Percentiles rank a stretch among this genome's conserved stretches.
Evolutionary conservation across 2,797 vertebrate genomes (phyloP).

Genomic region (Acanthurus leucopareius): DNA sequence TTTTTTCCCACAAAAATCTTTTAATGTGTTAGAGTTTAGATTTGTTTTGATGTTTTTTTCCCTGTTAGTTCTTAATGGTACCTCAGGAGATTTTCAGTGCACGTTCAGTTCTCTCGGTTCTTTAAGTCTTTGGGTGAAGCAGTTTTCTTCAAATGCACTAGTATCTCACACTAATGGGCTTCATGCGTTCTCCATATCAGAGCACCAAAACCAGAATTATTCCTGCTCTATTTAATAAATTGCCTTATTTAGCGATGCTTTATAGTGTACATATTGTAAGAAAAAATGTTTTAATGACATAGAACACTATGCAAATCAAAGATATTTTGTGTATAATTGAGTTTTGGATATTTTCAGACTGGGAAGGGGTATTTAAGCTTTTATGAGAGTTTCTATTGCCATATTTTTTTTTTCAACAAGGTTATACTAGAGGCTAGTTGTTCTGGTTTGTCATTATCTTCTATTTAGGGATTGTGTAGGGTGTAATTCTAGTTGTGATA

Average conservation of each 20-base stretch:
- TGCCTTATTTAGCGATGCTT: slow-evolving; percentile 73
- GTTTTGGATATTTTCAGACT: slow-evolving; percentile 63
- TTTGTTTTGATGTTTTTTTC: slow-evolving; percentile 27
- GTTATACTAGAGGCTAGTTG: slow-evolving; percentile 25
- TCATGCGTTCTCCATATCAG: slow-evolving; percentile 23
- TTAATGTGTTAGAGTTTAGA: slow-evolving; percentile 1
- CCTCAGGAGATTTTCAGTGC: slow-evolving; percentile 66
- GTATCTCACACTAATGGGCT: slow-evolving; percentile 30
- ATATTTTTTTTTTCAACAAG: slow-evolving; percentile 33
- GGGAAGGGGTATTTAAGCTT: slow-evolving; percentile 82
- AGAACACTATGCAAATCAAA: slow-evolving; percentile 78
- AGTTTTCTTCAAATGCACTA: slow-evolving; percentile 38
- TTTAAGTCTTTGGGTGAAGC: slow-evolving; percentile 32
- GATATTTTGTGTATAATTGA: slow-evolving; percentile 58
- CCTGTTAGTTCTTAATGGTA: slow-evolving; percentile 49
- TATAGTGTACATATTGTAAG: slow-evolving; percentile 63
- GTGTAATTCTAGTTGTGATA: slow-evolving; percentile 31
- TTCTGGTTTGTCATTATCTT: slow-evolving; percentile 36
- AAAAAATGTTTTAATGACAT: slow-evolving; percentile 46
- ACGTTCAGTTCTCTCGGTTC: slow-evolving; percentile 7
- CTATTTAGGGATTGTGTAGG: slow-evolving; percentile 33
- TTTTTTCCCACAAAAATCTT: slow-evolving; percentile 16
- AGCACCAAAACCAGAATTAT: slow-evolving; percentile 34
- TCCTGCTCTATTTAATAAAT: slow-evolving; percentile 52
- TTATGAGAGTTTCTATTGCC: slow-evolving; percentile 67